These are phyloP conservation scores for Steromphala cineraria DNA, from an alignment of 2,888 invertebrate genomes.

Conservation along the genomic window DNA sequence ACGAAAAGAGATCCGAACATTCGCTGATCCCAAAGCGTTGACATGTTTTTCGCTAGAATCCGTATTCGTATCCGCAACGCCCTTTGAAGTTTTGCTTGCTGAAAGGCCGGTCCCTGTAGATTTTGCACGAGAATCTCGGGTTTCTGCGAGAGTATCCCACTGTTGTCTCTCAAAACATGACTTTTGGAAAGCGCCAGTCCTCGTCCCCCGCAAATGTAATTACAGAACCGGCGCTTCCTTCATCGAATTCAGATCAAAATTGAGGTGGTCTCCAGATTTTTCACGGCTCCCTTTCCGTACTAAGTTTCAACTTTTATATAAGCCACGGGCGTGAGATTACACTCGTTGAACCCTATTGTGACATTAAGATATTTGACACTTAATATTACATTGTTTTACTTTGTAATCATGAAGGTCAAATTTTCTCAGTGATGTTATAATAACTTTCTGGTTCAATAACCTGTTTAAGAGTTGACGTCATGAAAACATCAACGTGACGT, in stretches of 20 bases:
- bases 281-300: not conserved
- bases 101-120: constrained; percentile 7
- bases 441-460: too few relatives aligned
- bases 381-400: too few relatives aligned
- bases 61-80: constrained; percentile 7
- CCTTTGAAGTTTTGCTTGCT: constrained; percentile 19
- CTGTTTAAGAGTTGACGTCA: too few relatives aligned
- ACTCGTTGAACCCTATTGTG: too few relatives aligned
- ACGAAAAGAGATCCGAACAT: not conserved
- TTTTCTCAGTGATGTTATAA: too few relatives aligned
- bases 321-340: not conserved
- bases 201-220: constrained; percentile 21
- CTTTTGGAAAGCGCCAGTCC: constrained; percentile 9
- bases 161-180: constrained; percentile 24
- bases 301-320: not conserved
- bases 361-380: too few relatives aligned
- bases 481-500: too few relatives aligned
- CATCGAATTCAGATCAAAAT: constrained; percentile 21
- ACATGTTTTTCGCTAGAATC: constrained; percentile 15
- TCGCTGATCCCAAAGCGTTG: not conserved
- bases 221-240: constrained; percentile 12
- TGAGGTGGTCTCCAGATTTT: constrained; percentile 21
- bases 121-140: not conserved
- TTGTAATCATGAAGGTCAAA: too few relatives aligned
- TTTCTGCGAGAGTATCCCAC: not conserved